Base-by-base conservation (phyloP, 2,888 invertebrate species). In the Elmis aenea region DNA sequence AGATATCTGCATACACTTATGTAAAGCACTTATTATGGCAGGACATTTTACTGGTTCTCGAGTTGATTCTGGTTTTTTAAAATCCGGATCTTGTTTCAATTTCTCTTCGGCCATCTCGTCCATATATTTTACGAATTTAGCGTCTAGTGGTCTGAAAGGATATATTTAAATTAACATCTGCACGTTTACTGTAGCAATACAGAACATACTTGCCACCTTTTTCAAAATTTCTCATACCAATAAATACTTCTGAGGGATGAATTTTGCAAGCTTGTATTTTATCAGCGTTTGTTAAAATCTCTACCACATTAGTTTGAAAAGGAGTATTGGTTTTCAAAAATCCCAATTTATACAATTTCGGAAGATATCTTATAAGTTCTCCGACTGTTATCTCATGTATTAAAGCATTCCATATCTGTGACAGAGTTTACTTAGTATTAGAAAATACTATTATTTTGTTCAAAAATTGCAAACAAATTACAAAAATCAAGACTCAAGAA, bases 161-260 rank as follows among this genome's bases (percentile, higher is more conserved):
- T 37, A 26, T 27, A 34, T n/a, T n/a, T n/a, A n/a, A n/a, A n/a
- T n/a, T n/a, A n/a, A n/a, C n/a, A n/a, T n/a, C n/a, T n/a, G n/a
- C n/a, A n/a, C n/a, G n/a, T n/a, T n/a, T n/a, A n/a, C n/a, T n/a
- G n/a, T n/a, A n/a, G n/a, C n/a, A n/a, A n/a, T n/a, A n/a, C n/a
- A n/a, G n/a, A n/a, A n/a, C n/a, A n/a, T n/a, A 81, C 81, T 71
- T 80, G 55, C 75, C 73, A 38, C 75, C 76, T 53, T 73, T 74
- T 54, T 75, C 76, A 50, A 82, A 81, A 58, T 77, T 75, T 59
- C 70, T 72, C 42, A 77, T 50, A 3, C 75, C 69, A 38, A 79
- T 72, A 49, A 76, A 75, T 22, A 81, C 74, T 46, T 75, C 73
- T 5, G 77, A 65, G 0, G 77, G 76, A 47, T 73, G 70, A 42